A percentile compares a stretch with the other conserved stretches of the same genome.
Evolutionary conservation across 2,113 vertebrate species (phyloP).

Genomic region (Okapia johnstoni): DNA sequence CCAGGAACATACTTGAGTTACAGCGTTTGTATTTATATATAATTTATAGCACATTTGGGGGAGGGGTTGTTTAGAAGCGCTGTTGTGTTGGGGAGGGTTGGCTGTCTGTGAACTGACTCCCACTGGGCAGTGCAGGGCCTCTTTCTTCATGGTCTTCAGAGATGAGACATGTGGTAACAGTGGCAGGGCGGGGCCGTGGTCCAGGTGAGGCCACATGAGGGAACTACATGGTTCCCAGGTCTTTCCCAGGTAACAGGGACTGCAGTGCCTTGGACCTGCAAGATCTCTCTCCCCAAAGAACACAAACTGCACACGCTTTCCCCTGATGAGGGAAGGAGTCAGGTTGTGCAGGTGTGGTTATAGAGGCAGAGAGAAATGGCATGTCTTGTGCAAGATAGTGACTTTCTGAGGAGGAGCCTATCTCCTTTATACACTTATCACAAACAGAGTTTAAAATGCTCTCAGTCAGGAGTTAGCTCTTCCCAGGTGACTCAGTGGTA

Average conservation of each 20-base stretch:
- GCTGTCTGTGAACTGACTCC: too few relatives aligned
- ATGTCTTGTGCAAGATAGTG: neutral
- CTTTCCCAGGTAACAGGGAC: neutral
- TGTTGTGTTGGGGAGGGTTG: neutral
- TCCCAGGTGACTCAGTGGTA: neutral
- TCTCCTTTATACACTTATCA: neutral
- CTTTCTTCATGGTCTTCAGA: neutral
- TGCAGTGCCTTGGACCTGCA: neutral
- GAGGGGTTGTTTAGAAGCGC: neutral
- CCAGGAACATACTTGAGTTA: neutral
- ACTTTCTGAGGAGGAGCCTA: neutral
- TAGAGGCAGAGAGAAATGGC: neutral
- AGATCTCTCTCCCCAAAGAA: neutral
- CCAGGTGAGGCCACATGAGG: neutral
- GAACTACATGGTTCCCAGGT: neutral
- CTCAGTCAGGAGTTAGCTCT: neutral
- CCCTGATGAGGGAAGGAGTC: neutral
- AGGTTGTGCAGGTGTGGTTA: neutral
- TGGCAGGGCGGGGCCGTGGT: neutral
- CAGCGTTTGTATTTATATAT: neutral
- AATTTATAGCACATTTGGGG: neutral
- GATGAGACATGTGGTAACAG: neutral
- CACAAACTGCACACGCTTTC: neutral
- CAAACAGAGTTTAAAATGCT: neutral
- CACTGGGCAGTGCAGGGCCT: neutral